A percentile compares a stretch with the other conserved stretches of the same genome.
Conservation (phyloP, 2,888 invertebrate genomes). For the Neuroscelio doddi region DNA sequence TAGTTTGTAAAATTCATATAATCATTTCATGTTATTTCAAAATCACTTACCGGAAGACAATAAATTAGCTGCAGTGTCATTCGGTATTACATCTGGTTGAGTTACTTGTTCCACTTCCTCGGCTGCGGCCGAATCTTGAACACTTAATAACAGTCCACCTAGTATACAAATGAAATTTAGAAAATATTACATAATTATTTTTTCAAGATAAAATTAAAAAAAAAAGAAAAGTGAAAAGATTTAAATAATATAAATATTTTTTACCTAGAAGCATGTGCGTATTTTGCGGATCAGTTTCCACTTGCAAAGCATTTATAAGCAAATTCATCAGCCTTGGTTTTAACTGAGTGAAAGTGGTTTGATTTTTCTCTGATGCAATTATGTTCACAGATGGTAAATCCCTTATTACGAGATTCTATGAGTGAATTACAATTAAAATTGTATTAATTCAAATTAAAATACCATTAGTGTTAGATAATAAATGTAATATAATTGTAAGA, state of each 20-base stretch:
- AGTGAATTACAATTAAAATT: too few relatives aligned
- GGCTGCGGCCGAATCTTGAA: conserved; percentile 85
- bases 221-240: too few relatives aligned
- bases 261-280: conserved; percentile 87
- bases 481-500: neutral
- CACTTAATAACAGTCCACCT: conserved; percentile 84
- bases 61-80: conserved; percentile 76
- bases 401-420: conserved; percentile 79
- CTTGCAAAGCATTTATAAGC: conserved; percentile 86
- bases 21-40: too few relatives aligned
- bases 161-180: conserved; percentile 17
- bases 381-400: conserved; percentile 73
- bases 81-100: conserved; percentile 73
- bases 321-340: conserved; percentile 86
- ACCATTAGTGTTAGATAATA: conserved; percentile 1
- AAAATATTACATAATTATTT: conserved; percentile 1
- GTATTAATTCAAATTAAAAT: conserved; percentile 1
- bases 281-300: conserved; percentile 88
- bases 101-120: conserved; percentile 81
- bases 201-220: too few relatives aligned
- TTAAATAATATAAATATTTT: conserved; percentile 45
- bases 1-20: too few relatives aligned
- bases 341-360: conserved; percentile 78
- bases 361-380: conserved; percentile 56
- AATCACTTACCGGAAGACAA: conserved; percentile 79